Percentiles rank a stretch among this genome's conserved stretches.
phyloP scores from a whole-genome alignment of 2,113 vertebrate genomes.

The Phrynocephalus versicolor region DNA sequence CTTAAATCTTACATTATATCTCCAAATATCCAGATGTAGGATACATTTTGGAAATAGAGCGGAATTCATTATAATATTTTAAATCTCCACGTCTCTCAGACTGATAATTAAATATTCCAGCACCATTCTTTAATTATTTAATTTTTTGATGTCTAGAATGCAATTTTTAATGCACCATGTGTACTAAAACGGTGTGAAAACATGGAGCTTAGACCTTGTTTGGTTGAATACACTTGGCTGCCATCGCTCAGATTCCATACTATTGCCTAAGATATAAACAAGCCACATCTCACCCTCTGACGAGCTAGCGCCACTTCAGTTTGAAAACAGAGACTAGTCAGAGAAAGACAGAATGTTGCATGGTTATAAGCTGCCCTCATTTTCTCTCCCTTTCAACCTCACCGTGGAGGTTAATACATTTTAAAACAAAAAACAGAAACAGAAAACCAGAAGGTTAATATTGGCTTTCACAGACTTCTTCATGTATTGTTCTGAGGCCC shows the following conservation, averaged over 20 bases:
- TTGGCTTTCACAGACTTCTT: no score
- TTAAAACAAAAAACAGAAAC: neutral
- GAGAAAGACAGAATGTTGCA: neutral
- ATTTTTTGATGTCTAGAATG: neutral
- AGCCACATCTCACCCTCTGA: accelerated
- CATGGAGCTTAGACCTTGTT: accelerated
- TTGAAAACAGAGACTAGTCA: neutral
- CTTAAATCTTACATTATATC: neutral
- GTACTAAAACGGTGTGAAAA: neutral
- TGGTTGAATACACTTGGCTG: neutral
- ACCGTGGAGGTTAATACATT: neutral
- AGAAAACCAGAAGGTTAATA: no score
- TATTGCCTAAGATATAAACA: neutral
- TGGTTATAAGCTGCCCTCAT: neutral
- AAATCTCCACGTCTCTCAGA: neutral
- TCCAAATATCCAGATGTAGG: neutral
- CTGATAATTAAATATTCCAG: neutral
- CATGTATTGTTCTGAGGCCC: neutral
- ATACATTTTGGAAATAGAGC: neutral
- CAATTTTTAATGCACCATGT: accelerated
- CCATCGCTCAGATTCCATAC: neutral
- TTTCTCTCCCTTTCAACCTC: neutral
- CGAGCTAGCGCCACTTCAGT: neutral
- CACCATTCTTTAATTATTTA: neutral
- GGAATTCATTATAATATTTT: neutral